Evolutionary conservation across 2,113 vertebrate species (phyloP).

Genomic region (Ovis aries): ARS-UI_Ramb_v3.0 NC_056070.1:61331001-61331500

Average conservation of each 20-base stretch:
- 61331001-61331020: neutral
- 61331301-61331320: neutral
- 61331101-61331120: neutral
- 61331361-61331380: neutral
- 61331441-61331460: too few species aligned
- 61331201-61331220: neutral
- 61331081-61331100: neutral
- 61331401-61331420: neutral
- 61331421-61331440: neutral
- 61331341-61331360: neutral
- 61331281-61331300: neutral
- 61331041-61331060: neutral
- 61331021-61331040: too few species aligned
- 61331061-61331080: too few species aligned
- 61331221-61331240: neutral
- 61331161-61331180: neutral
- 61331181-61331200: neutral
- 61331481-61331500: neutral
- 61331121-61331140: neutral
- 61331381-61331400: neutral
- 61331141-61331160: neutral
- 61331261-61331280: neutral
- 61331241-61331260: neutral
- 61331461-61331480: neutral
- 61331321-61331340: neutral